Evolutionary conservation across 2,113 vertebrate genomes (phyloP), one percentile per base, ranked within the genome.

Genomic region (Aphelocoma coerulescens): DNA sequence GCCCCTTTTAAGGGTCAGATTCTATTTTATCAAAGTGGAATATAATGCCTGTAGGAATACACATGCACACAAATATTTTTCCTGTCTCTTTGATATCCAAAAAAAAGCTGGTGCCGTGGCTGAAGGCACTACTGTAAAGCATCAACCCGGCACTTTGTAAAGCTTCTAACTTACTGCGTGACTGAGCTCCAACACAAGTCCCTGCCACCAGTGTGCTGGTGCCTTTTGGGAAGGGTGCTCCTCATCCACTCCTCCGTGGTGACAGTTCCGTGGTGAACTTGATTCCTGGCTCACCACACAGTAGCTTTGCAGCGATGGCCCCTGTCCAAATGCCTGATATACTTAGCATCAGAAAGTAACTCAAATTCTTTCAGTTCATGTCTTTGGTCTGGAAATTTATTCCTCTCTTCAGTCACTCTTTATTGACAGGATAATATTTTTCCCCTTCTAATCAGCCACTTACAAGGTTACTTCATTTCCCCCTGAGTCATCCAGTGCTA

Each of bases 331-430:
- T 80, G 78, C 63, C 81, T 84, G 85, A 81, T 91, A 85, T 49
- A 72, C 67, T 92, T 92, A 96, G 83, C 86, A 78, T 86, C 72
- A 96, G 69, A 94, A 80, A 84, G 78, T 62, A 67, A 93, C 85
- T 91, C 44, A 85, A 69, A 95, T 88, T 80, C 68, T 94, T 97
- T 94, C 27, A 43, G 33, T 68, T 90, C 14, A 1, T 58, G 27
- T 79, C 92, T 93, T 94, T 43, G 13, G 66, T 65, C 49, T 96
- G 86, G 79, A 91, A 84, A 95, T 93, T 77, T 88, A 90, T 95
- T 81, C 65, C 46, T 35, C 44, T 63, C 63, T 85, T 90, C 77
- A 73, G 48, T 89, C 44, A 41, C 37, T 76, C 43, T 59, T 69
- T 94, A 91, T 67, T 87, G 85, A 89, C 23, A 92, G 86, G 61